These are phyloP conservation scores for Hemichromis elongatus DNA, from an alignment of 2,113 vertebrate species.

Conservation along the genomic window DNA sequence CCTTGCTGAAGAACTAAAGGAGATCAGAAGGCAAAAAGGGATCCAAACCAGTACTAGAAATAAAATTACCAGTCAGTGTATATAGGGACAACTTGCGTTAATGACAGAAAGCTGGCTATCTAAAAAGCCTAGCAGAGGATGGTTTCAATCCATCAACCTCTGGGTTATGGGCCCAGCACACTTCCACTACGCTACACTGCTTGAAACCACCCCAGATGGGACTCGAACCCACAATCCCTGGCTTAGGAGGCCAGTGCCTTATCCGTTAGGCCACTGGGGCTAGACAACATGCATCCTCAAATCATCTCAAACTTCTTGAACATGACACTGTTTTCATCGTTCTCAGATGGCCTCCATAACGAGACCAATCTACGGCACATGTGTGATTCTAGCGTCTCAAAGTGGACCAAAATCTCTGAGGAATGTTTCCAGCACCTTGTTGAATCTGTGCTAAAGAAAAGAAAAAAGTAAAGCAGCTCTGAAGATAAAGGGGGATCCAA, in stretches of 20 bases:
- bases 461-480: not conserved
- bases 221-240: slow-evolving; percentile 53
- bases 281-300: accelerated
- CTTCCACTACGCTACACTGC: slow-evolving; percentile 78
- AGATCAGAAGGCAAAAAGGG: not conserved
- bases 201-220: slow-evolving; percentile 38
- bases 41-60: not conserved
- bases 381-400: not conserved
- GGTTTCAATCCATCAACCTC: slow-evolving; percentile 78
- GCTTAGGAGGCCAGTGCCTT: slow-evolving; percentile 77
- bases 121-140: slow-evolving; percentile 63
- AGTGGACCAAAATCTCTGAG: not conserved
- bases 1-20: not conserved
- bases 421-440: not conserved
- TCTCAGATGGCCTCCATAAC: not conserved
- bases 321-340: not conserved
- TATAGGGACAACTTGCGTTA: accelerated
- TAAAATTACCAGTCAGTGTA: not conserved
- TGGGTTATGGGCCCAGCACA: slow-evolving; percentile 78
- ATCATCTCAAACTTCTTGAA: not conserved
- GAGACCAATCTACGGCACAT: not conserved
- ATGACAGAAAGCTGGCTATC: not conserved
- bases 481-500: not conserved
- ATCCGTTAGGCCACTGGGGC: slow-evolving; percentile 81
- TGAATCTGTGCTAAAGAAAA: not conserved